Evolutionary conservation across 2,113 vertebrate genomes (phyloP).

Genomic region (Calidris pygmaea): DNA sequence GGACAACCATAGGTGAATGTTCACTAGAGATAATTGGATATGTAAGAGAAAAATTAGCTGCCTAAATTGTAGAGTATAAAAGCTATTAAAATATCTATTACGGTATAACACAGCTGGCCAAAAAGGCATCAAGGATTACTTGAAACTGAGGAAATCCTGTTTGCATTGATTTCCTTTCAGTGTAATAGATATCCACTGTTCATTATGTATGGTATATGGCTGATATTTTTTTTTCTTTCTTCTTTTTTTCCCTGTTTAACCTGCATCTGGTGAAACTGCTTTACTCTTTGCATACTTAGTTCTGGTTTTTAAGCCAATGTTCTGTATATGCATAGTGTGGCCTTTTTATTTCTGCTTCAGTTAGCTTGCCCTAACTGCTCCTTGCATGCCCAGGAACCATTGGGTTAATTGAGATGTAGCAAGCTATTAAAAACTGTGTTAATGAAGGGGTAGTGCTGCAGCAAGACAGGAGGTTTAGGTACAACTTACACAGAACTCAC

Average conservation of each 20-base stretch:
- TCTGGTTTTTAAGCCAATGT: neutral
- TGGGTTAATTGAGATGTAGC: neutral
- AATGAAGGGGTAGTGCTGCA: neutral
- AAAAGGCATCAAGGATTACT: slow-evolving; percentile 56
- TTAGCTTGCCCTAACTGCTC: neutral
- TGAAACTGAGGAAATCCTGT: slow-evolving; percentile 58
- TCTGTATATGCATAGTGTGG: neutral
- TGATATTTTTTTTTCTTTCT: neutral
- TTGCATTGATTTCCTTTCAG: slow-evolving; percentile 63
- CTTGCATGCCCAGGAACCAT: neutral
- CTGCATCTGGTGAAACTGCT: slow-evolving; percentile 10
- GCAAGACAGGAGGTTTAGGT: neutral
- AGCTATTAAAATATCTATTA: slow-evolving; percentile 52
- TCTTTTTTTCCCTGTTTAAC: neutral
- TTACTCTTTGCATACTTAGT: neutral
- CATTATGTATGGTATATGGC: neutral
- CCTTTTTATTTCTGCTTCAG: slow-evolving; percentile 15
- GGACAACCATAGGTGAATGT: slow-evolving; percentile 61
- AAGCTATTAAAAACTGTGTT: neutral
- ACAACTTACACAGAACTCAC: neutral
- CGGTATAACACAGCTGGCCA: slow-evolving; percentile 49
- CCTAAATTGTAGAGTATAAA: slow-evolving; percentile 47
- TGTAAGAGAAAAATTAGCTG: slow-evolving; percentile 51
- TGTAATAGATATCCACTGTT: slow-evolving; percentile 20
- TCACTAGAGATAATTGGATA: slow-evolving; percentile 55